Evolutionary conservation across 2,113 vertebrate genomes (phyloP), one percentile per base, ranked within the genome.

Genomic region (Argyrosomus japonicus): DNA sequence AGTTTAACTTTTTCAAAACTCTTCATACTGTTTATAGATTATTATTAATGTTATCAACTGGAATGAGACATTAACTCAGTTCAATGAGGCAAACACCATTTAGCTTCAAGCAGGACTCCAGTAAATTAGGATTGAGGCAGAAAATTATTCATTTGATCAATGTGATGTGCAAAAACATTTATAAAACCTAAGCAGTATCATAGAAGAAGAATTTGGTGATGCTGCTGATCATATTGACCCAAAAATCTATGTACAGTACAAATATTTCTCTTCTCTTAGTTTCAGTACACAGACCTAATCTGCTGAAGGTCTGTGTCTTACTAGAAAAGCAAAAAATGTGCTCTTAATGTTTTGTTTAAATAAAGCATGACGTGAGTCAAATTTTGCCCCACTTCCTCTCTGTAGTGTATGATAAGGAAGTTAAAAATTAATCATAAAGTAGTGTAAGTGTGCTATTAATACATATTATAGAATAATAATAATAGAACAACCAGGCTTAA

Each of bases 371-470:
- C 45, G 10, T 57, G 17, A 57, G 19, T 63, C 47, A 45, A 14
- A 57, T 27, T 53, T 74, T 36, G 9, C 50, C 13, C 15, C 9
- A 64, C 25, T 50, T 77, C 60, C 58, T 51, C 15, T 83, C 14
- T 32, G 25, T n/a, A 58, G 2, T 50, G 4, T 51, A 19, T 6
- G 12, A 65, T 50, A 47, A 61, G 51, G 51, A 77, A 29, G 45
- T 45, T 73, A 4, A 32, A 68, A 78, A 74, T 73, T 4, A 79
- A 56, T 62, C 56, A 47, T n/a, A 75, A 36, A 19, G 5, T n/a
- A 13, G 19, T 51, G 14, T 18, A 36, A 13, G 40, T 53, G 25
- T 43, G n/a, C 13, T 75, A 13, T n/a, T n/a, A 50, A 67, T 64
- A 15, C 45, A 25, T 21, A 45, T 27, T 47, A 47, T 32, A 32